Evolutionary conservation across 1,140 invertebrate species (phyloP).

Genomic region (Euglossa dilemma): DNA sequence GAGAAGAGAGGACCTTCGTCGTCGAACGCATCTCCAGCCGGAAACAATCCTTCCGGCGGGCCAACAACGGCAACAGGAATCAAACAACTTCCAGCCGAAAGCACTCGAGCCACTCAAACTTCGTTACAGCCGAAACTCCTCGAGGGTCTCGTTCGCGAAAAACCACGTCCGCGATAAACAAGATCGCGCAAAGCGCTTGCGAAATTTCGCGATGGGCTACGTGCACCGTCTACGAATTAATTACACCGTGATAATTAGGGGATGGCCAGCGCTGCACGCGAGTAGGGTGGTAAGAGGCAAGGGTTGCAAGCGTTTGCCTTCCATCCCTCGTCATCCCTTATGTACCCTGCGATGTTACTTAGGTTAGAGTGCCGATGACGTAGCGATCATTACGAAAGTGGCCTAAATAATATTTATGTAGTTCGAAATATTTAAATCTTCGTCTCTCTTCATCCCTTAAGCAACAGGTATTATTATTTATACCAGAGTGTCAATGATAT

Average conservation of each 20-base stretch:
- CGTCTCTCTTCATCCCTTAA: too few species aligned
- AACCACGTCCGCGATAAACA: constrained; percentile 1
- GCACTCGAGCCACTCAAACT: constrained; percentile 26
- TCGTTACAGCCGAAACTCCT: constrained; percentile 18
- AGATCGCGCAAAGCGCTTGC: background rate
- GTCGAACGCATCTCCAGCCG: background rate
- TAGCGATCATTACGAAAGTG: too few species aligned
- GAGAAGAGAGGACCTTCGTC: too few species aligned
- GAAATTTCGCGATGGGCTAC: background rate
- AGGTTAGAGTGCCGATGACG: too few species aligned
- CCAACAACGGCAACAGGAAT: constrained; percentile 22
- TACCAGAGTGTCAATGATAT: too few species aligned
- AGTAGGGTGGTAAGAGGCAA: background rate
- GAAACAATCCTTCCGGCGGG: constrained; percentile 2
- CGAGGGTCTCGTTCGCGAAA: constrained; percentile 3
- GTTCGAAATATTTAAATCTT: too few species aligned
- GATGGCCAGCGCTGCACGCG: background rate
- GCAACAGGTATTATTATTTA: too few species aligned
- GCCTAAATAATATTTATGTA: too few species aligned
- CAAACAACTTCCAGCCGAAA: constrained; percentile 15
- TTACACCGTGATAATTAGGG: background rate
- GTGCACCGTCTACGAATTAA: background rate
- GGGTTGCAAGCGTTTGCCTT: background rate
- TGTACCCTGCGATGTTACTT: too few species aligned
- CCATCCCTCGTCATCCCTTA: too few species aligned